Conservation (phyloP, 2,797 vertebrate genomes). For the Erethizon dorsatum region DNA sequence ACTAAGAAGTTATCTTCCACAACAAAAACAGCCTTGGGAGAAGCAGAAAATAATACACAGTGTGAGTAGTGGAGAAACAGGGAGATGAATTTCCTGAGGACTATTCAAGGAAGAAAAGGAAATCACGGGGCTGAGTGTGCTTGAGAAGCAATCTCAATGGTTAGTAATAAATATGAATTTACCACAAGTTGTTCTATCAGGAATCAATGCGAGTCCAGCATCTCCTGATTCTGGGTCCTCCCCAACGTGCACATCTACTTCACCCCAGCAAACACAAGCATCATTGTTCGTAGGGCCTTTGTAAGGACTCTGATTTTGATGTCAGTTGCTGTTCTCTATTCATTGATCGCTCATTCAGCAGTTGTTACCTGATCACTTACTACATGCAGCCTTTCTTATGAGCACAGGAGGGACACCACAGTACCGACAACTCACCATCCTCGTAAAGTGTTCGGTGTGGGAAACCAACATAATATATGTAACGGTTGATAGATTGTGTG, state of each 20-base stretch:
- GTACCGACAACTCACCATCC: not conserved
- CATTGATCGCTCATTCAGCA: not conserved
- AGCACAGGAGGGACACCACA: not conserved
- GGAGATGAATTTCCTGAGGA: not conserved
- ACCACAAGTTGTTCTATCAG: not conserved
- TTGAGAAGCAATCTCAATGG: not conserved
- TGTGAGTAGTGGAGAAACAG: not conserved
- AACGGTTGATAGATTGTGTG: not conserved
- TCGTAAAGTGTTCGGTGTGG: not conserved
- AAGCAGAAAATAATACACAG: slow-evolving; percentile 1
- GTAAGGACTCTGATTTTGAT: not conserved
- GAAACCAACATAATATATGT: not conserved
- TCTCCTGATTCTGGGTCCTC: not conserved
- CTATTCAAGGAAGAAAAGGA: not conserved
- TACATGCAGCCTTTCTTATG: not conserved
- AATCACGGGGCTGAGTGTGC: not conserved
- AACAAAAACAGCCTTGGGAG: not conserved
- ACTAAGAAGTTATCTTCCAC: not conserved
- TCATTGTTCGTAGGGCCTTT: not conserved
- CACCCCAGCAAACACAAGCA: not conserved
- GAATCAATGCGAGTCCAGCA: not conserved
- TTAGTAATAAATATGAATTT: not conserved
- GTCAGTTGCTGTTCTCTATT: not conserved
- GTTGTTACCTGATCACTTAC: not conserved
- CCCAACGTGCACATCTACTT: too few species aligned